Evolutionary conservation across 1,140 invertebrate genomes (phyloP).

Genomic region (Leptopilina boulardi): DNA sequence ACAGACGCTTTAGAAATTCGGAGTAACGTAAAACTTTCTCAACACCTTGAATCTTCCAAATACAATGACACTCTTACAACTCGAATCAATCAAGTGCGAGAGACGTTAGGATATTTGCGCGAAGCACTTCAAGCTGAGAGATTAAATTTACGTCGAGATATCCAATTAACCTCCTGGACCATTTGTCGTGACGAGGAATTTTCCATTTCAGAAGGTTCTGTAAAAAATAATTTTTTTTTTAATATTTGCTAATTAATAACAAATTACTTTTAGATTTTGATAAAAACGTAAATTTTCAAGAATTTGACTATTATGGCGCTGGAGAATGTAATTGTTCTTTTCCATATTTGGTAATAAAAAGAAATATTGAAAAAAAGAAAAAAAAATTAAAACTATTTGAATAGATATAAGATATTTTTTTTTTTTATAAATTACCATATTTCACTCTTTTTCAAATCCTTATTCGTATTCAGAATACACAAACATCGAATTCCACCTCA

Average conservation of each 20-base stretch:
- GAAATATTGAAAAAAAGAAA: neutral
- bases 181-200: neutral
- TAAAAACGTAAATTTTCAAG: no score
- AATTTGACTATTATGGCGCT: no score
- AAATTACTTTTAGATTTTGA: neutral
- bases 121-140: constrained; percentile 40
- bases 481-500: neutral
- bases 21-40: constrained; percentile 43
- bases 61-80: constrained; percentile 35
- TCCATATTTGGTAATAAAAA: neutral
- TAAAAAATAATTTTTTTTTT: neutral
- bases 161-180: constrained; percentile 27
- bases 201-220: neutral
- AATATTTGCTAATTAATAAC: neutral
- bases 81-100: constrained; percentile 32
- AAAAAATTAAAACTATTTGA: neutral
- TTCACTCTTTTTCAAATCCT: neutral
- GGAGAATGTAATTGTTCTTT: constrained; percentile 4
- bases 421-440: no score
- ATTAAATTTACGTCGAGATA: constrained; percentile 43
- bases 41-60: constrained; percentile 13
- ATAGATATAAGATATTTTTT: no score
- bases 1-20: constrained; percentile 7
- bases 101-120: constrained; percentile 34
- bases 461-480: neutral